These are phyloP conservation scores for Phenganax stokvisi DNA, from an alignment of 92 coral and sea anemone genomes.

Conservation along the genomic window DNA sequence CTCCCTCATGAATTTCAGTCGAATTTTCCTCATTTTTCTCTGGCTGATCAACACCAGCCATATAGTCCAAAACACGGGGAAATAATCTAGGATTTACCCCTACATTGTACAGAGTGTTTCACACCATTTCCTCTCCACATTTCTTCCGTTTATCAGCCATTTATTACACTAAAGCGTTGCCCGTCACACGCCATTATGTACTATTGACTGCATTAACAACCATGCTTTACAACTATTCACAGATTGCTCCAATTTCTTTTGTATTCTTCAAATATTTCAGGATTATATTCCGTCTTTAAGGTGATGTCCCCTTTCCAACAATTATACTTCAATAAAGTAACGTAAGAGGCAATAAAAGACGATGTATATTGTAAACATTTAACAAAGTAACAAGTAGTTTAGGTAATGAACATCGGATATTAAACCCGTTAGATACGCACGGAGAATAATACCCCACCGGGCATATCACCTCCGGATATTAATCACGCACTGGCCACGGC, in stretches of 20 bases:
- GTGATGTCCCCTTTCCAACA: not conserved
- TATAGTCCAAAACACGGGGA: conserved; percentile 17
- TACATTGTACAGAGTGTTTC: conserved; percentile 31
- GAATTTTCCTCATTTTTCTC: conserved; percentile 28
- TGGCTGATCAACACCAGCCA: conserved; percentile 38
- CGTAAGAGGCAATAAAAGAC: conserved; percentile 27
- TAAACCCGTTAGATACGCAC: conserved; percentile 29
- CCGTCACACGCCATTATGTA: not conserved
- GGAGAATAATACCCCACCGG: conserved; percentile 9
- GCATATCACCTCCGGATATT: not conserved
- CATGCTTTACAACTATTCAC: not conserved
- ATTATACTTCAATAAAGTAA: not conserved
- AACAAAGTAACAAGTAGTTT: conserved; percentile 25
- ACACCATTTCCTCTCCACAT: conserved; percentile 12
- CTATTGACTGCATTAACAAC: not conserved
- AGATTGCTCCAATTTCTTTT: not conserved
- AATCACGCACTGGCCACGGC: no score
- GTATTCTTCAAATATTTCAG: no score
- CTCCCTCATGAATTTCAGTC: not conserved
- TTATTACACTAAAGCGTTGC: not conserved
- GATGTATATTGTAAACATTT: conserved; percentile 21
- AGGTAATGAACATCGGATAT: conserved; percentile 28
- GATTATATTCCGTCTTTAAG: no score
- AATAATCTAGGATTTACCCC: conserved; percentile 22
- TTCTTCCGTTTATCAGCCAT: conserved; percentile 1